phyloP scores from a whole-genome alignment of 2,888 invertebrate genomes.

The Pseudococcus viburni region DNA sequence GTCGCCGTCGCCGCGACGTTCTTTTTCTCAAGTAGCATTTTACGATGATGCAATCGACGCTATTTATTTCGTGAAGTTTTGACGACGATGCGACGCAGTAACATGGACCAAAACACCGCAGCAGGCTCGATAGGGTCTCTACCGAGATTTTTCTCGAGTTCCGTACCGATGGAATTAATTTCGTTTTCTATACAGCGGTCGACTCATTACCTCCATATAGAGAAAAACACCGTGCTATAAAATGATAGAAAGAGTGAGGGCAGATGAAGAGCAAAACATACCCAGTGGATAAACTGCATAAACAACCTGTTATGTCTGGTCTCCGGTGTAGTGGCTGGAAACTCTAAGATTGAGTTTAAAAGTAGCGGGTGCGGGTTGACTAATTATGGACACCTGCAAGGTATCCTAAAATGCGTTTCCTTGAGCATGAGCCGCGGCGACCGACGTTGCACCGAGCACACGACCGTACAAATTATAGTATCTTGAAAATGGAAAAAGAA shows the following conservation, averaged over 20 bases:
- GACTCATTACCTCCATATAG: background rate
- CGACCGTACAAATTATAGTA: background rate
- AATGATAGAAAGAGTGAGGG: background rate
- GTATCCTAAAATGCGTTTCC: conserved; percentile 14
- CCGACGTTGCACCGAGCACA: background rate
- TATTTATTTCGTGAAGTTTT: conserved; percentile 41
- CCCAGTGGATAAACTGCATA: conserved; percentile 4
- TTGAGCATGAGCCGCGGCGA: background rate
- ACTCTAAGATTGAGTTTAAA: conserved; percentile 22
- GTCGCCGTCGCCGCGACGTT: background rate
- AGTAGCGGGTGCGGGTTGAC: conserved; percentile 33
- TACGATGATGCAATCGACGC: background rate
- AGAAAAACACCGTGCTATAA: background rate
- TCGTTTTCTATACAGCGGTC: conserved; percentile 14
- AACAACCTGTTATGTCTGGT: conserved; percentile 23
- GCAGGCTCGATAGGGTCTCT: too few relatives aligned
- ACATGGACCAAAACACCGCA: too few relatives aligned
- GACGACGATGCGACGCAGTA: background rate
- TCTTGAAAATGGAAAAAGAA: background rate
- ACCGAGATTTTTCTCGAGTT: background rate
- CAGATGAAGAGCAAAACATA: background rate
- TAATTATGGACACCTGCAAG: conserved; percentile 48
- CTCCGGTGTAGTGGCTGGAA: conserved; percentile 28
- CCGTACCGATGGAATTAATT: background rate
- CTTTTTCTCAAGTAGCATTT: background rate